Base-by-base conservation (phyloP, 1,140 invertebrate genomes). In the Leptoteleia sp. region DNA sequence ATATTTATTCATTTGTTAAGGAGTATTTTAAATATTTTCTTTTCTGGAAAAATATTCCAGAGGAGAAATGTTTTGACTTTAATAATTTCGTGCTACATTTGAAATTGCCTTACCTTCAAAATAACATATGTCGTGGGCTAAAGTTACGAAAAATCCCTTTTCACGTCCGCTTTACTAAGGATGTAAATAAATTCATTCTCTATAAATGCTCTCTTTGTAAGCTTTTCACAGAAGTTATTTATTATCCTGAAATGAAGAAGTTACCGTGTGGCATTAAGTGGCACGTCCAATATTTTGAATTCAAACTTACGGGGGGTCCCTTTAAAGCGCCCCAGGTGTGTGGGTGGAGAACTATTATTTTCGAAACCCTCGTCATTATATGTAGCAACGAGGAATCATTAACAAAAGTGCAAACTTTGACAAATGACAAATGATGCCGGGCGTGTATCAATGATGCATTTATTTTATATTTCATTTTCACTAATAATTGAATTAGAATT, bases 221-320 rank as follows among this genome's bases (percentile, higher is more conserved):
- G 35, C 59, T 57, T 57, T 64, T 48, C 48, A 57, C 47, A 35
- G 11, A 33, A 57, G 70, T 73, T 65, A 75, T 75, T 65, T 75
- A 75, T 65, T 75, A 75, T 64, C 50, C 19, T 2, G 12, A 52
- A 75, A 65, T 75, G 61, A 65, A 75, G 71, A 76, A 67, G 43
- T 76, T 61, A 52, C 31, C 45, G 47, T 61, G 54, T 22, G 27
- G 62, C 47, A 61, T 54, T 67, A 67, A 76, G 45, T 76, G 59
- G 70, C 22, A 38, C 70, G 52, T 57, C 65, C 64, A 73, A 73
- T 59, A 65, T 73, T 73, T 65, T 65, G 50, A 73, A 73, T 65
- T 45, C 47, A 55, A 59, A 64, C 8, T 50, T 65, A 50, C 52
- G 8, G 70, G 68, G 70, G 70, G 59, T 73, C 52, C 52, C 35